Conservation (phyloP, 2,888 invertebrate genomes). For the Lottia gigantea region DNA sequence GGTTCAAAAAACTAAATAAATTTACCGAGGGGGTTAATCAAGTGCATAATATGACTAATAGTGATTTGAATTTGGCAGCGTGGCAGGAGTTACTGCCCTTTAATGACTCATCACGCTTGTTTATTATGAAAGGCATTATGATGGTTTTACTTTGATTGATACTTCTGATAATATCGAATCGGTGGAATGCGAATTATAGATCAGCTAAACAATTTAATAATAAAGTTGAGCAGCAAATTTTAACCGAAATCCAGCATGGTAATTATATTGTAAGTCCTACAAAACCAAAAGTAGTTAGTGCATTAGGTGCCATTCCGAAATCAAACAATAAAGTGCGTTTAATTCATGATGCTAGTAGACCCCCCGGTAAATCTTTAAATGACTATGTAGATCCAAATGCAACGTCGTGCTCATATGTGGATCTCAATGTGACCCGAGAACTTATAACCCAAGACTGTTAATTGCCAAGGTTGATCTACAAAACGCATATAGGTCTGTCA, state of each 20-base stretch:
- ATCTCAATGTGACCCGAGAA: too few species aligned
- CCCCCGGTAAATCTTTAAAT: not conserved
- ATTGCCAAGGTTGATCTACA: too few species aligned
- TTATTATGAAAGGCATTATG: not conserved
- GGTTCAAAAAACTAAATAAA: too few species aligned
- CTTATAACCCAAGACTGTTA: too few species aligned
- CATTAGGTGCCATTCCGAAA: too few species aligned
- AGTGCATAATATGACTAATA: too few species aligned
- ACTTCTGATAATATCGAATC: not conserved
- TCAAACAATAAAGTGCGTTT: not conserved
- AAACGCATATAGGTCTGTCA: too few species aligned
- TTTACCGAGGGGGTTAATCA: too few species aligned
- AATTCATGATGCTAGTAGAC: constrained; percentile 3
- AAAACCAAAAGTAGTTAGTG: too few species aligned
- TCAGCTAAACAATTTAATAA: not conserved
- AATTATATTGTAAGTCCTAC: not conserved
- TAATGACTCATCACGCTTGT: not conserved
- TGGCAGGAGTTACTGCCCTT: not conserved
- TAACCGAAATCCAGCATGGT: not conserved
- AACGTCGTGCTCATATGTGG: too few species aligned
- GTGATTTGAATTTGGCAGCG: too few species aligned
- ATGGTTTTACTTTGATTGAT: not conserved
- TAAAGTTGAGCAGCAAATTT: not conserved
- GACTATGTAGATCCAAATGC: not conserved
- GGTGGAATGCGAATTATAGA: not conserved